Evolutionary conservation across 1,140 invertebrate genomes (phyloP).

Genomic region (Hycleus cichorii): DNA sequence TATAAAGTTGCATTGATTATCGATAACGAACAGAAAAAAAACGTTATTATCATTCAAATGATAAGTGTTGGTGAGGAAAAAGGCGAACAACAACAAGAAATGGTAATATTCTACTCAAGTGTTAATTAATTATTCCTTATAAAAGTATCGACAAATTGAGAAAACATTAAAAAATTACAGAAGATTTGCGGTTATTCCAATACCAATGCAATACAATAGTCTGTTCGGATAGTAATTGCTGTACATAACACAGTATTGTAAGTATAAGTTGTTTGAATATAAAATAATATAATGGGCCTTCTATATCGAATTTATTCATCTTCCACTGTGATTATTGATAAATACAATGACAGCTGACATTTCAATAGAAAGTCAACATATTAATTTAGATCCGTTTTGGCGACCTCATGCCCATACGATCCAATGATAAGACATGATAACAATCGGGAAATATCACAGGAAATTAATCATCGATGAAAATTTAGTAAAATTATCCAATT

Average conservation of each 20-base stretch:
- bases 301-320: too few species aligned
- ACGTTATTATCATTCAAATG: conserved; percentile 5
- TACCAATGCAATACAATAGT: not conserved
- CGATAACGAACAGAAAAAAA: not conserved
- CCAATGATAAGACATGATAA: conserved; percentile 21
- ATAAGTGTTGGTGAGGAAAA: too few species aligned
- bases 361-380: conserved; percentile 28
- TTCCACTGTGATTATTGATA: too few species aligned
- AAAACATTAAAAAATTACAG: too few species aligned
- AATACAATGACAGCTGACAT: conserved; percentile 23
- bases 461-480: not conserved
- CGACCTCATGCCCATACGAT: conserved; percentile 26
- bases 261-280: conserved; percentile 21
- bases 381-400: conserved; percentile 29
- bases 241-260: conserved; percentile 32
- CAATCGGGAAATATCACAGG: not conserved
- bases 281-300: not conserved
- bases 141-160: too few species aligned
- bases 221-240: conserved; percentile 25
- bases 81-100: conserved; percentile 7
- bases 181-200: too few species aligned
- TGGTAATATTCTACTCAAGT: not conserved
- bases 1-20: too few species aligned
- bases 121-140: too few species aligned
- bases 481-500: not conserved